phyloP scores from a whole-genome alignment of 2,888 invertebrate species.

The Folsomia candida region DNA sequence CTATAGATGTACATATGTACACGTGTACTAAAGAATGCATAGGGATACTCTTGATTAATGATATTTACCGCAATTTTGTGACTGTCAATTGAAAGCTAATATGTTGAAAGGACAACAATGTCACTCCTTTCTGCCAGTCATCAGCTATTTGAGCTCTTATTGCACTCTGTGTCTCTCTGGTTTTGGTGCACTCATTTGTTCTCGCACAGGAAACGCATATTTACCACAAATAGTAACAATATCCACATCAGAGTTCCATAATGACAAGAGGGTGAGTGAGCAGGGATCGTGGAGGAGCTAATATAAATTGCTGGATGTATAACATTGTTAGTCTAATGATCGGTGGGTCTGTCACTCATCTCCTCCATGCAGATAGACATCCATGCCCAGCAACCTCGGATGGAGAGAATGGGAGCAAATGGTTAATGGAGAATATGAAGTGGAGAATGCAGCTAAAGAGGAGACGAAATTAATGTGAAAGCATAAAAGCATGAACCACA shows the following conservation, averaged over 20 bases:
- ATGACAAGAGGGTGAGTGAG: background rate
- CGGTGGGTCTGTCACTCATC: background rate
- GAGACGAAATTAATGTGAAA: conserved; percentile 15
- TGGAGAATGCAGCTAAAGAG: background rate
- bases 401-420: background rate
- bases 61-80: background rate
- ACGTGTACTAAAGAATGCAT: background rate
- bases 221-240: background rate
- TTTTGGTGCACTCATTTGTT: background rate
- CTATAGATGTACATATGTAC: too few relatives aligned
- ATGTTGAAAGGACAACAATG: background rate
- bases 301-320: background rate
- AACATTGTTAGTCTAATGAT: background rate
- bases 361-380: too few relatives aligned
- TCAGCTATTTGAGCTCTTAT: background rate
- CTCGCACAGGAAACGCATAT: background rate
- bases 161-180: background rate
- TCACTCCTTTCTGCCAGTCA: background rate
- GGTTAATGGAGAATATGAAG: background rate
- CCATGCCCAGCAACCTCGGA: too few relatives aligned
- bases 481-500: conserved; percentile 12
- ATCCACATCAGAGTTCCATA: background rate
- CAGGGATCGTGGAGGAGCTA: too few relatives aligned
- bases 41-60: background rate
- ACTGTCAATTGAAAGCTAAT: background rate